Base-by-base conservation (phyloP, 2,113 vertebrate species). In the Albula goreensis region DNA sequence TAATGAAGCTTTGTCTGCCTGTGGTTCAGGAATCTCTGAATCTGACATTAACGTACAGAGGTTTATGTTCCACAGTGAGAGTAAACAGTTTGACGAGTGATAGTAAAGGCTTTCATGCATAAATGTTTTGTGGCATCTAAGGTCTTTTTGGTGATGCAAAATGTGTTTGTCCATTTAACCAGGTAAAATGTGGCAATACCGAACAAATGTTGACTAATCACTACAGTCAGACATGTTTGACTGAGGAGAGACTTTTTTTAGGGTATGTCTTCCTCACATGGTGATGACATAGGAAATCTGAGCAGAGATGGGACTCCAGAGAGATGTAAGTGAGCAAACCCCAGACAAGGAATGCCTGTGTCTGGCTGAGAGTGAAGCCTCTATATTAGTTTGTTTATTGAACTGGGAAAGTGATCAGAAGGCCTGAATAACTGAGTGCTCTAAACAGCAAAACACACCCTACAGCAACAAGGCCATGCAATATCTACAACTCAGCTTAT, bases 341-440 rank as follows among this genome's bases (percentile, higher is more conserved):
- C 52, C 84, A 85, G 49, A 81, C 17, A 79, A 79, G 78, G 78
- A 79, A 49, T 11, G 15, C 78, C 78, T 79, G 78, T 79, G 78
- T 79, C 78, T 79, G 78, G 78, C 13, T 79, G 22, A 50, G 31
- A 49, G 13, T 13, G 78, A 79, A 79, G 78, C 25, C 50, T 79
- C 78, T 13, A 79, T 79, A 79, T 79, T 79, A 49, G 78, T 49
- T 79, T 79, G 15, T 79, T 79, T 79, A 50, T 80, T 51, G 48
- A 80, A 66, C 70, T 53, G 17, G 10, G 22, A 50, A 70, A 53
- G 1, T 77, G n/a, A 84, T 77, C 19, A 13, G 78, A 78, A 79
- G 77, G 77, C 77, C 17, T 56, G 6, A 9, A 74, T 41, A n/a
- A 50, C 74, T 78, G 84, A 22, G 53, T 52, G 25, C 41, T 57